phyloP scores from a whole-genome alignment of 1,140 invertebrate genomes.

The Drosophila busckii region DNA sequence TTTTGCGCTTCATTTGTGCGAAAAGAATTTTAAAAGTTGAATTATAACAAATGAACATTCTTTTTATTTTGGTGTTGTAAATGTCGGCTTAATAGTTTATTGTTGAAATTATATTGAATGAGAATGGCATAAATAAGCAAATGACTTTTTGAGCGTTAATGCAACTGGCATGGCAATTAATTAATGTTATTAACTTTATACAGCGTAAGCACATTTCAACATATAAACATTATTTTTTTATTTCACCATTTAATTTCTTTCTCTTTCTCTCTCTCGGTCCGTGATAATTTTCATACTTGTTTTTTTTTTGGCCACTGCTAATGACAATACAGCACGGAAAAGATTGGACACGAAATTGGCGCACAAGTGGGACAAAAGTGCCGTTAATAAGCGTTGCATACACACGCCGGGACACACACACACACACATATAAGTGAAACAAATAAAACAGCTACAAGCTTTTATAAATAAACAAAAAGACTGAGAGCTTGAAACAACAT shows the following conservation, averaged over 20 bases:
- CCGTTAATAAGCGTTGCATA: conserved; percentile 27
- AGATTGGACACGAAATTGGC: conserved; percentile 30
- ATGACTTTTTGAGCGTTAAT: conserved; percentile 40
- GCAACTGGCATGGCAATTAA: conserved; percentile 42
- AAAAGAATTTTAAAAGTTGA: no score
- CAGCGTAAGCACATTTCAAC: no score
- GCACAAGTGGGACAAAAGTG: conserved; percentile 25
- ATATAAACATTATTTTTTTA: not conserved
- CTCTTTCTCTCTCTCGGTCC: no score
- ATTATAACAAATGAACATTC: no score
- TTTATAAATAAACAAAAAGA: no score
- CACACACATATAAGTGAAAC: not conserved
- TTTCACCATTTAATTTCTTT: not conserved
- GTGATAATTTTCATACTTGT: conserved; percentile 1
- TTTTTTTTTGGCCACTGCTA: conserved; percentile 5
- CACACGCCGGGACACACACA: not conserved
- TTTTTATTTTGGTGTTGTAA: not conserved
- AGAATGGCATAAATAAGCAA: conserved; percentile 35
- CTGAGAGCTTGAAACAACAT: no score
- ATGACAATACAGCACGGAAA: conserved; percentile 14
- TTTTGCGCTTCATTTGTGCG: no score
- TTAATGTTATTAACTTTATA: conserved; percentile 39
- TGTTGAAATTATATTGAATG: conserved; percentile 9
- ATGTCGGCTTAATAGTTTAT: not conserved
- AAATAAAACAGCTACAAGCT: conserved; percentile 4